These are phyloP conservation scores for Nannospalax galili DNA, from an alignment of 2,113 vertebrate genomes.

Conservation along the genomic window DNA sequence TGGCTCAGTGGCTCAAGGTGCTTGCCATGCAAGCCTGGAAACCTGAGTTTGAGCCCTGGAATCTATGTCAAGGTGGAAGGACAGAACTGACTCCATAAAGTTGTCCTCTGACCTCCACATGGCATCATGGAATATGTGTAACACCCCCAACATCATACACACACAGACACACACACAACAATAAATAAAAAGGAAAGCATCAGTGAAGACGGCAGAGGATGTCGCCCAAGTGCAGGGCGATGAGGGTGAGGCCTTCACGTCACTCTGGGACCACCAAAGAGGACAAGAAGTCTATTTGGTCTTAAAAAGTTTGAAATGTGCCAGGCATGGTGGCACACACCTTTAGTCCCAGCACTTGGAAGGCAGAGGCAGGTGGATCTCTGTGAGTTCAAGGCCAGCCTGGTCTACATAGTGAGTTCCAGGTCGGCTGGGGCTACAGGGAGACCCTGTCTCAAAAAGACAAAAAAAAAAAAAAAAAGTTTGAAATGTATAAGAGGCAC, in stretches of 20 bases:
- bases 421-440: no score
- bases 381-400: no score
- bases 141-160: not conserved
- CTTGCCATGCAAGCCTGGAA: not conserved
- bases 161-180: not conserved
- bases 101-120: not conserved
- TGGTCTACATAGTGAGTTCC: no score
- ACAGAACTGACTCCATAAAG: not conserved
- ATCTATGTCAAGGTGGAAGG: not conserved
- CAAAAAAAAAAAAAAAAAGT: no score
- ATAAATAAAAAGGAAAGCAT: not conserved
- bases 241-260: not conserved
- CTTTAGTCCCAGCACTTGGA: no score
- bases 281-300: not conserved
- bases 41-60: no score
- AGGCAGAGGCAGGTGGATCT: no score
- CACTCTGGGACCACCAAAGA: not conserved
- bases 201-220: not conserved
- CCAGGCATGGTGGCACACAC: no score
- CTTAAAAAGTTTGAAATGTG: slow-evolving; percentile 61
- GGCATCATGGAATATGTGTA: not conserved
- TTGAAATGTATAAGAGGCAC: slow-evolving; percentile 63
- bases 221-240: not conserved
- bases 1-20: not conserved
- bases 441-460: no score